Evolutionary conservation across 1,140 invertebrate genomes (phyloP).

Genomic region (Drosophila elegans): DNA sequence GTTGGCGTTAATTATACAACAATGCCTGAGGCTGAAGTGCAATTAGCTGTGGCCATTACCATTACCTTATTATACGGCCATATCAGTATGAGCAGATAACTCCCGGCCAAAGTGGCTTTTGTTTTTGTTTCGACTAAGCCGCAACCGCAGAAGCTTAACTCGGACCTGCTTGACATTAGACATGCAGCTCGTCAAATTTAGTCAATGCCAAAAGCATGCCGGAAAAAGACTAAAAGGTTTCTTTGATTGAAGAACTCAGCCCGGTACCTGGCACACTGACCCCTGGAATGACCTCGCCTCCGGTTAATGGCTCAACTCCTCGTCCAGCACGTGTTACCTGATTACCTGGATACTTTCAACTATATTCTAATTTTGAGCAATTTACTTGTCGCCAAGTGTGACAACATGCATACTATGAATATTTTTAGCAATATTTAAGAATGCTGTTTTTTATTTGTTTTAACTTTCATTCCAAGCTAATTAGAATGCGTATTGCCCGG

Average conservation of each 20-base stretch:
- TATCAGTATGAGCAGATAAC: slow-evolving; percentile 33
- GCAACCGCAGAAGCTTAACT: slow-evolving; percentile 11
- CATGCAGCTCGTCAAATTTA: slow-evolving; percentile 45
- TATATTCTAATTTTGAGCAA: slow-evolving; percentile 7
- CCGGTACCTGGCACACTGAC: slow-evolving; percentile 38
- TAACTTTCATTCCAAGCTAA: slow-evolving; percentile 22
- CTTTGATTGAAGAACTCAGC: slow-evolving; percentile 12
- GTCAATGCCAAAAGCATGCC: slow-evolving; percentile 45
- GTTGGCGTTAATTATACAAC: slow-evolving; percentile 68
- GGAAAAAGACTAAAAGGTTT: slow-evolving; percentile 29
- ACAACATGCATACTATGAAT: neutral
- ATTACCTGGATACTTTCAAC: neutral
- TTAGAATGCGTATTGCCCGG: slow-evolving; percentile 31
- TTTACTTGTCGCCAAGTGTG: neutral
- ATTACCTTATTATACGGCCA: slow-evolving; percentile 49
- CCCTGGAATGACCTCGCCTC: slow-evolving; percentile 20
- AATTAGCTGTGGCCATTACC: slow-evolving; percentile 54
- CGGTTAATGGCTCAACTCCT: slow-evolving; percentile 23
- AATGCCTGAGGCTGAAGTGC: slow-evolving; percentile 47
- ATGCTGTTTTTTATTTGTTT: slow-evolving; percentile 9
- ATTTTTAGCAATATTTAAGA: neutral
- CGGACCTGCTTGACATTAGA: slow-evolving; percentile 31
- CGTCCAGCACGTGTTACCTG: slow-evolving; percentile 6
- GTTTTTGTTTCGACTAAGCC: slow-evolving; percentile 33
- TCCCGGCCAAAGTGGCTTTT: slow-evolving; percentile 41